Evolutionary conservation across 2,888 invertebrate genomes (phyloP).

Genomic region (Caenorhabditis angaria): DNA sequence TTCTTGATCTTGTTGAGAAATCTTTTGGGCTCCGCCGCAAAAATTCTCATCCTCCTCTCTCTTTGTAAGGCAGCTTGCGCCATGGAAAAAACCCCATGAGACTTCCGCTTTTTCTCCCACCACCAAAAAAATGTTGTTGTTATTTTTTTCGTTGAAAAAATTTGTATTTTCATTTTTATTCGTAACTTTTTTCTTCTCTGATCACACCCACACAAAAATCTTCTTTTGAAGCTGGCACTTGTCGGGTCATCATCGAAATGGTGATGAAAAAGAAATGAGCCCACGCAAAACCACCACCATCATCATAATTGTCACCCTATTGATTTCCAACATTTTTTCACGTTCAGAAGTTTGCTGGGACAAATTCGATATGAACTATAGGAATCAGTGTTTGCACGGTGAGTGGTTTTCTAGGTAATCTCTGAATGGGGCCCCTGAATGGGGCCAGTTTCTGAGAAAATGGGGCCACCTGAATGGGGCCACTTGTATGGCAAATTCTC

Average conservation of each 20-base stretch:
- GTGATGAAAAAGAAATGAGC: not conserved
- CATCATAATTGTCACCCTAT: not conserved
- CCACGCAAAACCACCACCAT: not conserved
- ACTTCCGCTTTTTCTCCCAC: too few relatives aligned
- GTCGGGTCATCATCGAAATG: slow-evolving; percentile 9
- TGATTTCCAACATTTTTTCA: slow-evolving; percentile 22
- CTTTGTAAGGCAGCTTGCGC: too few relatives aligned
- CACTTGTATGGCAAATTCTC: too few relatives aligned
- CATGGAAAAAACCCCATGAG: too few relatives aligned
- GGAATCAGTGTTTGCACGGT: slow-evolving; percentile 68
- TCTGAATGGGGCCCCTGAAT: not conserved
- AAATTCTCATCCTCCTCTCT: too few relatives aligned
- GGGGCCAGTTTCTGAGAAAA: too few relatives aligned
- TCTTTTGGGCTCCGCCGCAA: too few relatives aligned
- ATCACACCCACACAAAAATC: not conserved
- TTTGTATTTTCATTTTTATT: not conserved
- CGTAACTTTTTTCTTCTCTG: not conserved
- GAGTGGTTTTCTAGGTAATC: slow-evolving; percentile 11
- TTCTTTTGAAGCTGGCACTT: not conserved
- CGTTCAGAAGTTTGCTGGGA: slow-evolving; percentile 71
- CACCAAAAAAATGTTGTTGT: too few relatives aligned
- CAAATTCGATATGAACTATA: slow-evolving; percentile 67
- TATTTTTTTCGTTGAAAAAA: too few relatives aligned
- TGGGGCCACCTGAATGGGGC: too few relatives aligned
- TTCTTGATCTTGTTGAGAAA: too few relatives aligned